phyloP scores from a whole-genome alignment of 1,140 invertebrate genomes.

The Drosophila fuyamai region DNA sequence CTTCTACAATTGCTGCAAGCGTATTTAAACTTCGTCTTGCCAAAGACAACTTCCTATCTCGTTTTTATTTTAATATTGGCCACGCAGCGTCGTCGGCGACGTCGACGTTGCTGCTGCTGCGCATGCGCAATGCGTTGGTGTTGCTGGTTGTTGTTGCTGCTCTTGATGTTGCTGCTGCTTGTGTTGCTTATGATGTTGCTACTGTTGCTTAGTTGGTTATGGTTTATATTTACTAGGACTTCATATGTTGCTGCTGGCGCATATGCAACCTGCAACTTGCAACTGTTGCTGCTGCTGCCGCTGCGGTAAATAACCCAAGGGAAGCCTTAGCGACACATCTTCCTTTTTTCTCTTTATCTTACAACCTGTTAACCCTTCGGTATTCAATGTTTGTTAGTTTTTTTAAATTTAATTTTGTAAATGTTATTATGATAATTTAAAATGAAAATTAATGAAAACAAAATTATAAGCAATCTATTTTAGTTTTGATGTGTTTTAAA shows the following conservation, averaged over 20 bases:
- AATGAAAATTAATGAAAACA: no score
- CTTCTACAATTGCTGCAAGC: neutral
- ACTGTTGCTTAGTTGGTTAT: constrained; percentile 12
- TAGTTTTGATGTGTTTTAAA: no score
- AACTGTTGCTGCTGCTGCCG: constrained; percentile 7
- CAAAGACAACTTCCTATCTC: neutral
- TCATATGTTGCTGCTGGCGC: constrained; percentile 6
- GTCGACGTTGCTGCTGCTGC: constrained; percentile 31
- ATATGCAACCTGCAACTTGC: constrained; percentile 12
- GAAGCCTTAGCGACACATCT: neutral
- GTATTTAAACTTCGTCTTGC: neutral
- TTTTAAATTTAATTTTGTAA: neutral
- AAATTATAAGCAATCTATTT: no score
- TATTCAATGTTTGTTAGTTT: neutral
- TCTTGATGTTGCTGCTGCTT: constrained; percentile 19
- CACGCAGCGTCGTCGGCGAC: constrained; percentile 14
- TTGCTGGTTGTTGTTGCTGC: constrained; percentile 13
- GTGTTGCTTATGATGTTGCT: constrained; percentile 45
- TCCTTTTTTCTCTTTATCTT: neutral
- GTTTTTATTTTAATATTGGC: constrained; percentile 64
- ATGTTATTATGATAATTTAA: no score
- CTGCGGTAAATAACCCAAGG: neutral
- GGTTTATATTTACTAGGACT: constrained; percentile 11
- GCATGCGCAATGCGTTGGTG: constrained; percentile 55
- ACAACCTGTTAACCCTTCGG: neutral